Conservation (phyloP, 2,797 vertebrate genomes). For the Moxostoma hubbsi region DNA sequence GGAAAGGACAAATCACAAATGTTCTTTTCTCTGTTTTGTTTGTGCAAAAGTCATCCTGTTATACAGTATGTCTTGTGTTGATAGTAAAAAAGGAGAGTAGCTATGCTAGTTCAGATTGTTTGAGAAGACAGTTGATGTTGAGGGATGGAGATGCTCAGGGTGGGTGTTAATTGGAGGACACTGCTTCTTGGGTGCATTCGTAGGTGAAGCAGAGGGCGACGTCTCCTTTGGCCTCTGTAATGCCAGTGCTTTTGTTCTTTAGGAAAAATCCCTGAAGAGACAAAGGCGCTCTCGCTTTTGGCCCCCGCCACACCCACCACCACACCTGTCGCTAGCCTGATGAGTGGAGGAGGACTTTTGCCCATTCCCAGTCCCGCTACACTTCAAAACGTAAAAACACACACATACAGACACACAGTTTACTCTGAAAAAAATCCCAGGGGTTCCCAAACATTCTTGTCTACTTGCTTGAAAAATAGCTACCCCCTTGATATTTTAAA, state of each 20-base stretch:
- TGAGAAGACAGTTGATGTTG: conserved; percentile 42
- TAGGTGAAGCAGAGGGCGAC: conserved; percentile 72
- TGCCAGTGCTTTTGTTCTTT: conserved; percentile 71
- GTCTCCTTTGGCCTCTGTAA: conserved; percentile 73
- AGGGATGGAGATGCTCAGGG: conserved; percentile 57
- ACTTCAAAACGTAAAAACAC: conserved; percentile 83
- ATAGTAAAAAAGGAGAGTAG: conserved; percentile 48
- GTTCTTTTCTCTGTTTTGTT: conserved; percentile 46
- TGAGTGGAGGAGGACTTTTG: conserved; percentile 92
- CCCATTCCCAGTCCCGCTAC: conserved; percentile 89
- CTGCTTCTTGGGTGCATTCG: conserved; percentile 83
- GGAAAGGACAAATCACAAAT: conserved; percentile 30
- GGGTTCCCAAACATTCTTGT: no score
- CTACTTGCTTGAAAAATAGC: no score
- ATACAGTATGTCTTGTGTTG: conserved; percentile 55
- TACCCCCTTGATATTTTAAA: no score
- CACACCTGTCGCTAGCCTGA: conserved; percentile 86
- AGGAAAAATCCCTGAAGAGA: conserved; percentile 99
- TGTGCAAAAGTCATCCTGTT: conserved; percentile 40
- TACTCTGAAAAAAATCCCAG: background rate
- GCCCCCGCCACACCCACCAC: conserved; percentile 89
- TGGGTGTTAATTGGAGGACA: conserved; percentile 65
- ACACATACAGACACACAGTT: background rate
- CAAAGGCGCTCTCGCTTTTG: conserved; percentile 94
- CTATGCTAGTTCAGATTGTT: conserved; percentile 39